Conservation (phyloP, 2,888 invertebrate species). For the Argyra leucocephala region DNA sequence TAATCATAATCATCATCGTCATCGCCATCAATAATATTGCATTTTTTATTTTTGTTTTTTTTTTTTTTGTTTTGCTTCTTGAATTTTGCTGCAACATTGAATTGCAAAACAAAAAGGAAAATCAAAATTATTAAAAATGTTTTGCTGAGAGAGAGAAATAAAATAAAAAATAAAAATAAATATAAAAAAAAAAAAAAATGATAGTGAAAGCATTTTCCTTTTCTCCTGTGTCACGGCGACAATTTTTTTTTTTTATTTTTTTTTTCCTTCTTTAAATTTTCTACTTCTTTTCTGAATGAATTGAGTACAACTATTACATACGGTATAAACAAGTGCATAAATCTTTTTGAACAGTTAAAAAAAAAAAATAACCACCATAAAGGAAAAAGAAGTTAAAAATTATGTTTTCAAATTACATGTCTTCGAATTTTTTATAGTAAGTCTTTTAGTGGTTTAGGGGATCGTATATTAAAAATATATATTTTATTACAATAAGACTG, state of each 20-base stretch:
- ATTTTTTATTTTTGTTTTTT: neutral
- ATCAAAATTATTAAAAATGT: too few species aligned
- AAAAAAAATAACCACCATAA: too few species aligned
- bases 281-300: neutral
- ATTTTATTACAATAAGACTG: too few species aligned
- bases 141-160: neutral
- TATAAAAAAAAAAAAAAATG: neutral
- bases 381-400: neutral
- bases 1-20: neutral
- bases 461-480: too few species aligned
- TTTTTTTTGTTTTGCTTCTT: neutral
- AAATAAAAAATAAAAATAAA: neutral
- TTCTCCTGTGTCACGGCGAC: neutral
- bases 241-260: neutral
- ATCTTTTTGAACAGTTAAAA: too few species aligned
- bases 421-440: neutral
- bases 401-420: neutral
- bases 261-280: neutral
- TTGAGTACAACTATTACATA: too few species aligned
- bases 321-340: too few species aligned
- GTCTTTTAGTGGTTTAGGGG: too few species aligned
- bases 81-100: neutral
- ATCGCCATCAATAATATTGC: neutral
- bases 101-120: neutral
- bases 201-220: slow-evolving; percentile 6